phyloP scores from a whole-genome alignment of 2,888 invertebrate genomes.

The Zaprionus bogoriensis region DNA sequence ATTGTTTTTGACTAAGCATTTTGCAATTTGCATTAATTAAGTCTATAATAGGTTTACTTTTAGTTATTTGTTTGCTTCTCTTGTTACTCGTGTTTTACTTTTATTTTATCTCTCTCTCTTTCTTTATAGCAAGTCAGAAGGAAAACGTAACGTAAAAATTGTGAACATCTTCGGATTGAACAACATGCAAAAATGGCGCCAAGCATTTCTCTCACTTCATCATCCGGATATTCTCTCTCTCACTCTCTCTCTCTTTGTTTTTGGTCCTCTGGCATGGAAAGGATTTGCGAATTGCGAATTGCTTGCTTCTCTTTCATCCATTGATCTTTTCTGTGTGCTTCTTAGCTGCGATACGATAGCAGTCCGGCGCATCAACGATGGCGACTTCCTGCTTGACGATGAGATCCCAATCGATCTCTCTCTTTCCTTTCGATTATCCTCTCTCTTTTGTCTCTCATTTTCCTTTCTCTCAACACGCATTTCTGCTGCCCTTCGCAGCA shows the following conservation, averaged over 20 bases:
- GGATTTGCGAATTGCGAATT: conserved; percentile 3
- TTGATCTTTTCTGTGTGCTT: not conserved
- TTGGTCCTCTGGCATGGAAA: conserved; percentile 5
- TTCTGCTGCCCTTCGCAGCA: conserved; percentile 26
- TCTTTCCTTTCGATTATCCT: not conserved
- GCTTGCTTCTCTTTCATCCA: not conserved
- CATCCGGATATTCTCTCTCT: not conserved
- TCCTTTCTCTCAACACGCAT: conserved; percentile 11
- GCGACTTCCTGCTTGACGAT: not conserved
- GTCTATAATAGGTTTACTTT: conserved; percentile 74
- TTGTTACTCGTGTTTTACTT: conserved; percentile 22
- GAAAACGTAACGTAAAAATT: conserved; percentile 45
- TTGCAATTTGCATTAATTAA: conserved; percentile 74
- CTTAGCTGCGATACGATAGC: conserved; percentile 11
- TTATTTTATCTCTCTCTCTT: conserved; percentile 4
- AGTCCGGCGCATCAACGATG: conserved; percentile 9
- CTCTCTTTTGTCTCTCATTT: not conserved
- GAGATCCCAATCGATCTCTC: no score
- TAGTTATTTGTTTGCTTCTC: conserved; percentile 32
- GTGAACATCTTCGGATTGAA: conserved; percentile 42
- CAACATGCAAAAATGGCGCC: conserved; percentile 58
- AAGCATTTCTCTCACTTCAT: conserved; percentile 23
- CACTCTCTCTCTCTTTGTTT: not conserved
- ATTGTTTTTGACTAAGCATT: conserved; percentile 73
- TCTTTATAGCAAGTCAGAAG: conserved; percentile 43